Conservation (phyloP, 2,113 vertebrate genomes). For the Garra rufa region DNA sequence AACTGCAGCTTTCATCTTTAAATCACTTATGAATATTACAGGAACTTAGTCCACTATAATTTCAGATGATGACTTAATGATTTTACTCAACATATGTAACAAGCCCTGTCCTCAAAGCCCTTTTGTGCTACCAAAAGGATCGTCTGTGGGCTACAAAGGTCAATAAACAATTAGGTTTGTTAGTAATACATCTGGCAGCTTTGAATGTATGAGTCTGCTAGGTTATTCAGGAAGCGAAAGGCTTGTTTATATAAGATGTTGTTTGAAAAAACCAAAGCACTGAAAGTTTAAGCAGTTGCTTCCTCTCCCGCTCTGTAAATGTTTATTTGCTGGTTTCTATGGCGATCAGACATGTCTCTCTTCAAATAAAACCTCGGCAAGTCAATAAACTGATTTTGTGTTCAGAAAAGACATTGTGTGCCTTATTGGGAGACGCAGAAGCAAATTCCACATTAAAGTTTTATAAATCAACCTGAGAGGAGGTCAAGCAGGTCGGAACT, state of each 20-base stretch:
- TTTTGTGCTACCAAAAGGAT: not conserved
- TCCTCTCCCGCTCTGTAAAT: not conserved
- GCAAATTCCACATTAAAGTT: not conserved
- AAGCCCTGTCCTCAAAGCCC: not conserved
- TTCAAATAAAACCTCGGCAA: not conserved
- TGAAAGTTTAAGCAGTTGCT: not conserved
- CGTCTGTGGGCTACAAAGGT: not conserved
- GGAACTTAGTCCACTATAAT: not conserved
- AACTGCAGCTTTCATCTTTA: not conserved
- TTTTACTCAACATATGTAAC: not conserved
- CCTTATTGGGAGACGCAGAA: not conserved
- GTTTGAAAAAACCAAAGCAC: not conserved
- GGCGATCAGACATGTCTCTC: not conserved
- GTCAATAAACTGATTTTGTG: slow-evolving; percentile 7
- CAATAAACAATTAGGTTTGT: not conserved
- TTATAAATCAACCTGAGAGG: not conserved
- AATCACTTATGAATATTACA: not conserved
- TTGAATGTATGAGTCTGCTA: not conserved
- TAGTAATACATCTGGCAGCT: not conserved
- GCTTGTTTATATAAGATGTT: not conserved
- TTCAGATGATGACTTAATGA: not conserved
- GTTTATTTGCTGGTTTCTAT: slow-evolving; percentile 8
- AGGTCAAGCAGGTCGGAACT: not conserved
- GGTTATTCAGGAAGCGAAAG: not conserved
- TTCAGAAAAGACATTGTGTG: not conserved